These are phyloP conservation scores for Copsychus sechellarum DNA, from an alignment of 2,113 vertebrate genomes.

Conservation along the genomic window DNA sequence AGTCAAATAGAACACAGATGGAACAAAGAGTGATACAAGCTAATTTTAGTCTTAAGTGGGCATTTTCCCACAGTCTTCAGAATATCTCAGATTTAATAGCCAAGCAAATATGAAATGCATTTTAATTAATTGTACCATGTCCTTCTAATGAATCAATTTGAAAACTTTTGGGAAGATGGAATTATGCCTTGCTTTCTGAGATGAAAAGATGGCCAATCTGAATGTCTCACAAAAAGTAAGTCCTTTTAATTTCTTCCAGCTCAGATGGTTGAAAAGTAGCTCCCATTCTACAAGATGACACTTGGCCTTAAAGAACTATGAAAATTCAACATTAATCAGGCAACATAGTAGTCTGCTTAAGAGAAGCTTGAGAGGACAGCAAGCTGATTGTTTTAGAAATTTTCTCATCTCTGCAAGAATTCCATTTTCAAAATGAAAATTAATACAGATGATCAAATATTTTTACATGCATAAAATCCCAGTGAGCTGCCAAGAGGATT, in stretches of 20 bases:
- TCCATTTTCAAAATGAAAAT: background rate
- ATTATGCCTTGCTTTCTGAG: background rate
- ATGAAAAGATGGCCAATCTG: background rate
- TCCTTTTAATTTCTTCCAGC: background rate
- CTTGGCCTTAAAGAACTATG: constrained; percentile 38
- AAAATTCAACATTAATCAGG: background rate
- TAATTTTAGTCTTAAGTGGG: constrained; percentile 13
- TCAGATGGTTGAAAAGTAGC: background rate
- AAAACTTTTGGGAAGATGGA: constrained; percentile 13
- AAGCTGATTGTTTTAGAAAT: background rate
- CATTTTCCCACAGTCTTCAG: constrained; percentile 25
- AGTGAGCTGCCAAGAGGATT: background rate
- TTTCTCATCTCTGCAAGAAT: background rate
- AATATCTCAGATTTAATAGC: constrained; percentile 27
- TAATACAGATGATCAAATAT: background rate
- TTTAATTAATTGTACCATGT: constrained; percentile 42
- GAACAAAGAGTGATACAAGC: constrained; percentile 17
- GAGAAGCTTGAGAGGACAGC: background rate
- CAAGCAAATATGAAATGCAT: background rate
- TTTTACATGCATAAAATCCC: background rate
- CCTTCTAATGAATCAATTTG: background rate
- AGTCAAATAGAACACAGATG: constrained; percentile 33
- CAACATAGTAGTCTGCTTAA: background rate
- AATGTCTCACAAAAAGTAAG: background rate
- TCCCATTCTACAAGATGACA: background rate